Base-by-base conservation (phyloP, 2,797 vertebrate genomes). In the Lagodon rhomboides region DNA sequence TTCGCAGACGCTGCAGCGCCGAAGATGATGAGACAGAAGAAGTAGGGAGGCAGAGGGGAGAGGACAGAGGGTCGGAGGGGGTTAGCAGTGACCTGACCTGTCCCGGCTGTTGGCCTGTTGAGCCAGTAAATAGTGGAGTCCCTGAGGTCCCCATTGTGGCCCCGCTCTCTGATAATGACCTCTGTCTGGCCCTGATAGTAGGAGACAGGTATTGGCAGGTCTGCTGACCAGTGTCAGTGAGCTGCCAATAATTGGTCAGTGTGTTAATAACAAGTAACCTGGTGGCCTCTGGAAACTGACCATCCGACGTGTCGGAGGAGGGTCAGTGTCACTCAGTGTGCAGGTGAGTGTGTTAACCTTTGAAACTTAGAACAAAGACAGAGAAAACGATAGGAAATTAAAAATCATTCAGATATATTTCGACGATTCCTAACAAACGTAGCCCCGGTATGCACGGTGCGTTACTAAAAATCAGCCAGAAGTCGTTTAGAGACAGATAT, bases 81-180 rank as follows among this genome's bases (percentile, higher is more conserved):
- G 69, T 49, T 65, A 51, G 67, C 70, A 73, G 75, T 93, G 93
- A 94, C 93, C 91, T 90, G 91, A 90, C 87, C 86, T 68, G 84
- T 89, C 89, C 85, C 43, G 23, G 74, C 75, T 75, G 58, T 23
- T 51, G 81, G 89, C 83, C 87, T 90, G 91, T 93, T 91, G 88
- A 86, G 82, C 64, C 30, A 63, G 61, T 87, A 80, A 87, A 80
- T 72, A 60, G 83, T 76, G 71, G 72, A 89, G 87, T 94, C 94
- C 92, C 94, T 54, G 61, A 93, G 91, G 94, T 92, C 93, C 85
- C 82, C 69, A 69, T 20, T 50, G 69, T 68, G 77, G 85, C 88
- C 90, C 78, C 59, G 80, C 81, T 80, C 90, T 80, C 90, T 92
- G 91, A 93, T 94, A 94, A 94, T 94, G 94, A 95, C 93, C 93